Base-by-base conservation (phyloP, 2,888 invertebrate species). In the Clistopyga incitator region DNA sequence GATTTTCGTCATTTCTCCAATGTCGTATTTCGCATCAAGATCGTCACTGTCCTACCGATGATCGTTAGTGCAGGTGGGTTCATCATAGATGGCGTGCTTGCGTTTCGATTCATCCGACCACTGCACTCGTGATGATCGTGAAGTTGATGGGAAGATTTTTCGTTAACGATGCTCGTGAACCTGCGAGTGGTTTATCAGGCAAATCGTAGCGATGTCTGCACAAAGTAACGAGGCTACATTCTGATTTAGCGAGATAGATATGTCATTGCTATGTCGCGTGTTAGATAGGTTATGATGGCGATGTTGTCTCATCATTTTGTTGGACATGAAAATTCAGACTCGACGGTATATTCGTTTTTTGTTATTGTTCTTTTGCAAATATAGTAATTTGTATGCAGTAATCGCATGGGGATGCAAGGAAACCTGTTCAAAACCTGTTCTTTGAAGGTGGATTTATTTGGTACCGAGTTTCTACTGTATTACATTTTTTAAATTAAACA, bases 251-350 rank as follows among this genome's bases (percentile, higher is more conserved):
- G 10, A 6, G 38, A 38, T 38, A 38, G 38, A 38, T 38, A 38
- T 10, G 10, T 38, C 50, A 64, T 61, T 34, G 61, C 18, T 20
- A 47, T 74, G 29, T 61, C 47, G 20, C 59, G 6, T 50, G 34
- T 34, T 18, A 1, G 29, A 25, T 56, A 61, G 10, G 25, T 13
- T 74, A 6, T n/a, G 13, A 50, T 50, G 8, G 18, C 20, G 3
- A 52, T 6, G 15, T 18, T 20, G 11, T 45, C 15, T 45, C 0
- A 45, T 45, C n/a, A 15, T 45, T 13, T 13, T 1, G 4, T 1
- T 1, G 3, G 3, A 10, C 4, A 45, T 2, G 15, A 10, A 15
- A 45, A 2, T 15, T 13, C 2, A 13, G 2, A 3, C 2, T 8
- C 2, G 18, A 20, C 52, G 20, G 6, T 8, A 38, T 8, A 1